These are phyloP conservation scores for Biston stratarius DNA, from an alignment of 2,888 invertebrate species.

Conservation along the genomic window DNA sequence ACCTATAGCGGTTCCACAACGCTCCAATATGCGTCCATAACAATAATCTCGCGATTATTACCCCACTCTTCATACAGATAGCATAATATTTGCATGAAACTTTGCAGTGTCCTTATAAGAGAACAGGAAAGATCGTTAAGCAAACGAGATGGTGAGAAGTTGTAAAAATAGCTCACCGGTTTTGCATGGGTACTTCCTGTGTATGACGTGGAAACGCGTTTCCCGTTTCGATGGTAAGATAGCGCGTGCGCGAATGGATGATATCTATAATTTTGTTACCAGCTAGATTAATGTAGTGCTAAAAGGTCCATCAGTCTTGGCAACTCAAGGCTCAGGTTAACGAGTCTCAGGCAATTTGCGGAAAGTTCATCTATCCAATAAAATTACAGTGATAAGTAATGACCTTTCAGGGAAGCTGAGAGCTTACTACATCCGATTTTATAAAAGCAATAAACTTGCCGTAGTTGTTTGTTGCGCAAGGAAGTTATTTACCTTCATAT, in stretches of 20 bases:
- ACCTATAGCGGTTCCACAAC: slow-evolving; percentile 56
- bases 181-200: slow-evolving; percentile 66
- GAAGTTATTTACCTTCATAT: not conserved
- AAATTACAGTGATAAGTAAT: slow-evolving; percentile 39
- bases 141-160: slow-evolving; percentile 62
- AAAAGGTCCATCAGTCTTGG: slow-evolving; percentile 54
- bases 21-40: slow-evolving; percentile 52
- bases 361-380: slow-evolving; percentile 54
- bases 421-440: slow-evolving; percentile 8
- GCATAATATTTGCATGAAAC: slow-evolving; percentile 52
- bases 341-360: slow-evolving; percentile 57
- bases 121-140: slow-evolving; percentile 62
- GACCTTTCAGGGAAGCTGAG: slow-evolving; percentile 11
- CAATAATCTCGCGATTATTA: slow-evolving; percentile 57
- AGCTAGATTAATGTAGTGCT: slow-evolving; percentile 60
- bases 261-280: slow-evolving; percentile 59
- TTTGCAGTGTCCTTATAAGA: slow-evolving; percentile 57
- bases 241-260: slow-evolving; percentile 60
- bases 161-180: slow-evolving; percentile 70
- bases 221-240: slow-evolving; percentile 52
- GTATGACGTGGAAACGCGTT: slow-evolving; percentile 56
- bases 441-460: slow-evolving; percentile 1
- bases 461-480: not conserved
- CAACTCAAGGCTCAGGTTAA: slow-evolving; percentile 49
- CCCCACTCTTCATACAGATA: slow-evolving; percentile 48